Conservation (phyloP, 2,113 vertebrate species). For the Poecilia latipinna region DNA sequence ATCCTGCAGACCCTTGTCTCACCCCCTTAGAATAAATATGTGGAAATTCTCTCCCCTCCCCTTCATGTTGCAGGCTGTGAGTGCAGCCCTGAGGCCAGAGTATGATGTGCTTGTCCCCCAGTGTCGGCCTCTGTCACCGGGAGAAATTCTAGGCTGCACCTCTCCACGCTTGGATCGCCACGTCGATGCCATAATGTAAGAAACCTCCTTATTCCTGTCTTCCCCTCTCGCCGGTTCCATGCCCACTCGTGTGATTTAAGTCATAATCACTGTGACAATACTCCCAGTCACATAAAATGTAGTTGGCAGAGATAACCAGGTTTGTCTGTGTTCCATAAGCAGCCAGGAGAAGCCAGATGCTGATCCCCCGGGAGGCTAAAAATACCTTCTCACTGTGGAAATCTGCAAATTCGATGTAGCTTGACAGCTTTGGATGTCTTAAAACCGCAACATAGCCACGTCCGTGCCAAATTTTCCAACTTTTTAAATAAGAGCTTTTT, state of each 20-base stretch:
- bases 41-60: neutral
- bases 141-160: conserved; percentile 95
- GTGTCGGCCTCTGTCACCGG: conserved; percentile 96
- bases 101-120: conserved; percentile 90
- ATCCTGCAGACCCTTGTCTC: neutral
- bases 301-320: conserved; percentile 30
- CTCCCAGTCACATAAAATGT: conserved; percentile 38
- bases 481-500: conserved; percentile 17
- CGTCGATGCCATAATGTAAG: conserved; percentile 92
- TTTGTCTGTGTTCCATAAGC: conserved; percentile 21
- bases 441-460: conserved; percentile 16
- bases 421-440: conserved; percentile 31
- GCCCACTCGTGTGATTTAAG: conserved; percentile 36
- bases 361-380: conserved; percentile 47
- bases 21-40: neutral
- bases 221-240: neutral
- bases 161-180: conserved; percentile 85
- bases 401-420: conserved; percentile 22
- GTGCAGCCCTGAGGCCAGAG: conserved; percentile 82
- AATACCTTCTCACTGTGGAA: conserved; percentile 37
- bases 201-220: conserved; percentile 33
- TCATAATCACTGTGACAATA: conserved; percentile 47
- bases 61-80: conserved; percentile 71
- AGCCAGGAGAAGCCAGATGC: conserved; percentile 39
- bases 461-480: neutral